Evolutionary conservation across 2,888 invertebrate species (phyloP).

Genomic region (Charanyca ferruginea): DNA sequence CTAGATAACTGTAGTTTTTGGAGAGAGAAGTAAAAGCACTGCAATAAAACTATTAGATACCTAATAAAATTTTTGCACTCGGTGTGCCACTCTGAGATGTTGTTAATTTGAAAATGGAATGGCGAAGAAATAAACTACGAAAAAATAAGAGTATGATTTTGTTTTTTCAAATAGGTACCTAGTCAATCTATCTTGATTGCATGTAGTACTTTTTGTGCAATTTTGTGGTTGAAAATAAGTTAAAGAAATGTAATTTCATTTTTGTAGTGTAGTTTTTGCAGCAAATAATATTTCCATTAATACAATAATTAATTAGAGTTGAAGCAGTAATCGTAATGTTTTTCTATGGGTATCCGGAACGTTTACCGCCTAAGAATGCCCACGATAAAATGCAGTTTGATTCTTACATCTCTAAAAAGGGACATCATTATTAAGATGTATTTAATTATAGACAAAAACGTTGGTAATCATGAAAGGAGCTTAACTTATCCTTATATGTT

Average conservation of each 20-base stretch:
- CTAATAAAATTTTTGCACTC: slow-evolving; percentile 30
- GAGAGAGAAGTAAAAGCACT: slow-evolving; percentile 23
- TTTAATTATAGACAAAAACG: neutral
- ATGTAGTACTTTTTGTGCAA: neutral
- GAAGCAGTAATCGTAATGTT: neutral
- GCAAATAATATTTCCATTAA: neutral
- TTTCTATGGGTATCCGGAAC: neutral
- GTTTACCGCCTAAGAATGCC: neutral
- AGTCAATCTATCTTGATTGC: slow-evolving; percentile 7
- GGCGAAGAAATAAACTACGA: neutral
- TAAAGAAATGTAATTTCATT: neutral
- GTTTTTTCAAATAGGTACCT: neutral
- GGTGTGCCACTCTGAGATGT: slow-evolving; percentile 16
- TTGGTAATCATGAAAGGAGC: slow-evolving; percentile 18
- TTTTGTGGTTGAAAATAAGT: neutral
- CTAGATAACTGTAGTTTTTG: slow-evolving; percentile 56
- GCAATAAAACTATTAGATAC: slow-evolving; percentile 31
- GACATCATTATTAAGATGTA: slow-evolving; percentile 9
- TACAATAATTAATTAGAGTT: neutral
- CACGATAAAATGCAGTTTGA: slow-evolving; percentile 2
- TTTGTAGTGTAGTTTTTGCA: neutral
- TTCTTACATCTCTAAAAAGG: slow-evolving; percentile 14
- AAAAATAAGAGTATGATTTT: neutral
- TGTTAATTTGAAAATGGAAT: slow-evolving; percentile 44
- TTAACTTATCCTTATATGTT: slow-evolving; percentile 17